These are phyloP conservation scores for Dichetophora obliterata DNA, from an alignment of 2,888 invertebrate species.

Conservation along the genomic window DNA sequence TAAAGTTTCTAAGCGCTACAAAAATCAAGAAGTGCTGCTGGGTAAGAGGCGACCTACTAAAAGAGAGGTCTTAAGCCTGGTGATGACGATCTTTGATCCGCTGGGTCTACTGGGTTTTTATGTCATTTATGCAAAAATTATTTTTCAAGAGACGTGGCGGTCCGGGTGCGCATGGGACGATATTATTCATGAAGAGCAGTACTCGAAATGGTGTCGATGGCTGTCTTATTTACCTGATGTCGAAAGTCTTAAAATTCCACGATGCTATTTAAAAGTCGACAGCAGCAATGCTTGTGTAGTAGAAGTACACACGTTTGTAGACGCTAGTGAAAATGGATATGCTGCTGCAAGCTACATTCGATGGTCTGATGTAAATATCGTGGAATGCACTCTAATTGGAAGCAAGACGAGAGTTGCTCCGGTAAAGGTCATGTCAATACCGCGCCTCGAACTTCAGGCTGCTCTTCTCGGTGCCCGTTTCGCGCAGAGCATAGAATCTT, in stretches of 20 bases:
- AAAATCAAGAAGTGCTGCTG: no score
- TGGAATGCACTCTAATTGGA: constrained; percentile 33
- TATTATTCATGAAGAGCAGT: neutral
- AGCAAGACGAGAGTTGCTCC: constrained; percentile 43
- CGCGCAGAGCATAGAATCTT: neutral
- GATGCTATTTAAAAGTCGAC: constrained; percentile 30
- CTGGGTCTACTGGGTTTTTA: constrained; percentile 31
- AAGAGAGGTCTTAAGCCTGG: constrained; percentile 42
- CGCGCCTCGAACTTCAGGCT: constrained; percentile 35
- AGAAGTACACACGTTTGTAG: constrained; percentile 44
- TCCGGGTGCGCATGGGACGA: constrained; percentile 45
- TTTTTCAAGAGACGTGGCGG: constrained; percentile 44
- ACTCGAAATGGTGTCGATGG: constrained; percentile 37
- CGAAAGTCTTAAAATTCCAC: no score
- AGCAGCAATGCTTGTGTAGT: constrained; percentile 17
- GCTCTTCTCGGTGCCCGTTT: neutral
- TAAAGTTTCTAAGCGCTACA: no score
- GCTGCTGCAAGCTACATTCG: constrained; percentile 42
- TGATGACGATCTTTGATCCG: constrained; percentile 41
- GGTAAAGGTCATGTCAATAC: constrained; percentile 39
- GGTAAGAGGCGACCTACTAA: constrained; percentile 43
- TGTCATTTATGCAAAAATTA: constrained; percentile 39
- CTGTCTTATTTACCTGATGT: no score
- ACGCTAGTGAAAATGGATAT: constrained; percentile 42
- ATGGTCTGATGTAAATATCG: neutral